Percentiles rank a stretch among this genome's conserved stretches.
Evolutionary conservation across 2,888 invertebrate species (phyloP).

Genomic region (Acanthoscelides obtectus): DNA sequence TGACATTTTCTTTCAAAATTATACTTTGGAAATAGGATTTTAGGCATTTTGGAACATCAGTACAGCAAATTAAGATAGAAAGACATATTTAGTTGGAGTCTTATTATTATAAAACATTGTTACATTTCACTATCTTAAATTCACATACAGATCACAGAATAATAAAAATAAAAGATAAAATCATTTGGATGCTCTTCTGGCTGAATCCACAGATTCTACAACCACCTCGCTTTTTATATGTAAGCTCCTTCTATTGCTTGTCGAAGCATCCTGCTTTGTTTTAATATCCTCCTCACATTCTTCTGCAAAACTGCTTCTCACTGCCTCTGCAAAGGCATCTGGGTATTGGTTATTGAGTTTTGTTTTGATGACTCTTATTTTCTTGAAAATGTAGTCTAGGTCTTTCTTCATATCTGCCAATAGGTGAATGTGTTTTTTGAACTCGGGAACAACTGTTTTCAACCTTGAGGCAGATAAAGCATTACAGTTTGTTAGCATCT

Average conservation of each 20-base stretch:
- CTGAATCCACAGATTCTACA: slow-evolving; percentile 19
- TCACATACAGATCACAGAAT: not conserved
- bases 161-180: not conserved
- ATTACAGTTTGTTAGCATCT: slow-evolving; percentile 97
- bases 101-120: not conserved
- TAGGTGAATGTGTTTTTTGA: slow-evolving; percentile 83
- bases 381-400: slow-evolving; percentile 88
- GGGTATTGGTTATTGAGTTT: slow-evolving; percentile 69
- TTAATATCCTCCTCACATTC: slow-evolving; percentile 42
- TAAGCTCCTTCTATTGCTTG: slow-evolving; percentile 29
- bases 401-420: slow-evolving; percentile 91
- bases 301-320: slow-evolving; percentile 42
- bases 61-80: too few relatives aligned
- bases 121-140: not conserved
- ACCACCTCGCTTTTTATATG: slow-evolving; percentile 25
- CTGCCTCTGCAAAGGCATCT: slow-evolving; percentile 60
- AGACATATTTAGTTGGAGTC: too few relatives aligned
- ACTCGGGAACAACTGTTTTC: slow-evolving; percentile 80
- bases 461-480: slow-evolving; percentile 85
- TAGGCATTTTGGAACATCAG: too few relatives aligned
- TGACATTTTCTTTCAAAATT: too few relatives aligned
- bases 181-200: slow-evolving; percentile 30
- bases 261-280: slow-evolving; percentile 10
- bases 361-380: slow-evolving; percentile 77
- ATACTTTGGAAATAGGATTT: too few relatives aligned